Evolutionary conservation across 1,140 invertebrate species (phyloP).

Genomic region (Zaprionus tsacasi): DNA sequence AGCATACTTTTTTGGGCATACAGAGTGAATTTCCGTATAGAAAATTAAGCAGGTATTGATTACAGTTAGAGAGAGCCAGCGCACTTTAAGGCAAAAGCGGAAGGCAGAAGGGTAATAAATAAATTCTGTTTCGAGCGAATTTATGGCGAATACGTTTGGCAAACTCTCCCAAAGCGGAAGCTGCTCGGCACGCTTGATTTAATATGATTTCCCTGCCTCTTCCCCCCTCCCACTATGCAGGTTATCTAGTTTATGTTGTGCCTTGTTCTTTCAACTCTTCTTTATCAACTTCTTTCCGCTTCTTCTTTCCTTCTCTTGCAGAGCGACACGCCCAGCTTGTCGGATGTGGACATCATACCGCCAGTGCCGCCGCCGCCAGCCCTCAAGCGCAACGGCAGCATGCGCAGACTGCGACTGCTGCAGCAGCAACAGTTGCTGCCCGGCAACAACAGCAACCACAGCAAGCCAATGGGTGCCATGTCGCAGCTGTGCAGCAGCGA

Average conservation of each 20-base stretch:
- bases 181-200: slow-evolving; percentile 62
- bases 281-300: slow-evolving; percentile 11
- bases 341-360: slow-evolving; percentile 81
- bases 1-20: slow-evolving; percentile 35
- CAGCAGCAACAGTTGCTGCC: slow-evolving; percentile 54
- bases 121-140: not conserved
- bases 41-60: slow-evolving; percentile 6
- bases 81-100: not conserved
- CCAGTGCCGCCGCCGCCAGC: slow-evolving; percentile 78
- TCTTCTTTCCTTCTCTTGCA: slow-evolving; percentile 22
- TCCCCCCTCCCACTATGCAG: slow-evolving; percentile 4
- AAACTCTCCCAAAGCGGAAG: slow-evolving; percentile 45
- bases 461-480: slow-evolving; percentile 40
- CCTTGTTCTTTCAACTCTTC: slow-evolving; percentile 8
- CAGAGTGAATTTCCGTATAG: not conserved
- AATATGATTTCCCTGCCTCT: slow-evolving; percentile 44
- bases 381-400: slow-evolving; percentile 77
- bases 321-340: slow-evolving; percentile 75
- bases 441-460: slow-evolving; percentile 52
- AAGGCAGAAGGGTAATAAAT: not conserved
- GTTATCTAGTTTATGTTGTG: slow-evolving; percentile 39
- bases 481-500: slow-evolving; percentile 75
- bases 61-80: not conserved
- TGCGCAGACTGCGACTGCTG: slow-evolving; percentile 72
- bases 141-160: not conserved